Evolutionary conservation across 1,140 invertebrate genomes (phyloP), one percentile per base, ranked within the genome.

Genomic region (Procambarus virginalis): DNA sequence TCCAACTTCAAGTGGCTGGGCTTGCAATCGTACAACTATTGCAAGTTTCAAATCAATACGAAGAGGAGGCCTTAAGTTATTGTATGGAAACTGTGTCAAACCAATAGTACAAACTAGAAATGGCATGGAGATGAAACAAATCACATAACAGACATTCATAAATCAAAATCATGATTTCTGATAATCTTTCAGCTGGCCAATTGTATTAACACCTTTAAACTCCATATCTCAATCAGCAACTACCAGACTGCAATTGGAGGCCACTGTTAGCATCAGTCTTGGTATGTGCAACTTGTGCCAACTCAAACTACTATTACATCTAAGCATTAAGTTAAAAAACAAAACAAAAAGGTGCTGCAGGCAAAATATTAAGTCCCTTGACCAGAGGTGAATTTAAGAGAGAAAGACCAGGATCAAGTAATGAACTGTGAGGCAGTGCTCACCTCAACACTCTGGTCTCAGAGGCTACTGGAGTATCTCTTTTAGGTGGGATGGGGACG

Each of bases 401-500:
- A 85, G n/a, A n/a, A 34, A 34, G 48, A 75, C 34, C 73, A 51
- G 49, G 22, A 75, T 10, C 48, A 84, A 76, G 45, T 20, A 73
- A 51, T 55, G 20, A 76, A 80, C 64, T 81, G 88, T 78, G 88
- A 89, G 88, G 60, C 51, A 22, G 22, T 60, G 80, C 88, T 89
- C 88, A 89, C 88, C 88, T 89, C 88, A 89, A 68, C 51, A 78
- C 81, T 79, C 88, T 84, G 80, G 64, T 89, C 46, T 60, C 75
- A 73, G 88, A 79, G 58, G 70, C 64, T 82, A 83, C 22, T 5
- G 73, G 45, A 84, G 75, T 78, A 73, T 89, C 68, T 75, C 70
- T 83, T 78, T 76, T 48, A 83, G 88, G 92, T 90, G 89, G 45
- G 58, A 86, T 91, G 94, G 95, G 95, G 95, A 97, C 97, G 94